Base-by-base conservation (phyloP, 2,888 invertebrate species). In the Acanthoscelides obtectus region DNA sequence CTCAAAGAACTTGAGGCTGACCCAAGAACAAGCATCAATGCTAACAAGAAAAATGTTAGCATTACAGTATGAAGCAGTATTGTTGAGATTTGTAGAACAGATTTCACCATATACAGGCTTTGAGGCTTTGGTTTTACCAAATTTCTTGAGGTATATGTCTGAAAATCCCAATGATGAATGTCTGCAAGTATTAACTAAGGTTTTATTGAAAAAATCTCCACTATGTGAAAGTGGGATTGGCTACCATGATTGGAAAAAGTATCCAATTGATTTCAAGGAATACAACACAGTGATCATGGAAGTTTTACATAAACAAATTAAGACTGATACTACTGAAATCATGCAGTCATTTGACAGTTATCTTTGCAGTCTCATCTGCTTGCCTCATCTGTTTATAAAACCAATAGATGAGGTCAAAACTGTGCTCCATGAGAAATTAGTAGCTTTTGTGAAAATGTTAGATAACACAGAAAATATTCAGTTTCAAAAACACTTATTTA, bases 11-110 rank as follows among this genome's bases (percentile, higher is more conserved):
- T 84, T 92, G 0, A 89, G 89, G 69, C 84, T 95, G 17, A 88
- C 90, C 1, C 94, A 94, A 84, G 91, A 94, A 81, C 90, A 91
- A 81, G 90, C 93, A 0, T 91, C 91, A 63, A 87, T 89, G n/a
- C 85, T 94, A 70, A 88, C 92, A 0, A 88, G 89, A 79, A 91
- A 90, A 75, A 85, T 92, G 22, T 82, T 94, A 27, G 87, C 87
- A 17, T 82, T 91, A 17, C 86, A 88, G 8, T 86, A 89, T 71
- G 87, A 88, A 68, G 84, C 86, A 45, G 87, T 92, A 20, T 86
- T 91, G 45, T 87, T 92, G 69, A 87, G 88, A 71, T 91, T 93
- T 80, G 88, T 93, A 1, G 88, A 90, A 78, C 89, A 90, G 82
- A 89, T 94, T 2, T 87, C 89, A 64, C 83, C 87, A 45, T 92